Percentiles rank a stretch among this genome's conserved stretches.
Conservation (phyloP, 2,888 invertebrate species). For the Drosophila acutilabella region DNA sequence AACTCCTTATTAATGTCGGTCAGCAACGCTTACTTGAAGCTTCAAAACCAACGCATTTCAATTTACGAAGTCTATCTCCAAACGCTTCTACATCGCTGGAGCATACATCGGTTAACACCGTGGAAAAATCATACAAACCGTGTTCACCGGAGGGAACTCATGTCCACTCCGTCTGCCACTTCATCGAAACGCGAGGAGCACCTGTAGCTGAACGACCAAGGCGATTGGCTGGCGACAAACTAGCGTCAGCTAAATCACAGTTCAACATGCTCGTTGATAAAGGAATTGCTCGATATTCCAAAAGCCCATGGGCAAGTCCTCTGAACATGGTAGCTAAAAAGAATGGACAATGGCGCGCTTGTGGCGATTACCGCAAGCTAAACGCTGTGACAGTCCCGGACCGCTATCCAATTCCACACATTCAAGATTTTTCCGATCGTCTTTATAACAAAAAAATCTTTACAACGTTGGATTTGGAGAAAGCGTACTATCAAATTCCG, state of each 20-base stretch:
- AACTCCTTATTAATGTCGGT: conserved; percentile 1
- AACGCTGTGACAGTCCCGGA: too few species aligned
- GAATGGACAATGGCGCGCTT: too few species aligned
- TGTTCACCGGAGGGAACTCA: background rate
- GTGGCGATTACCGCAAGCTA: too few species aligned
- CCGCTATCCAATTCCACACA: too few species aligned
- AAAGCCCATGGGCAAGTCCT: too few species aligned
- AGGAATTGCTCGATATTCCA: too few species aligned
- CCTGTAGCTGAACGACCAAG: background rate
- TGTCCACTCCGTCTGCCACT: background rate
- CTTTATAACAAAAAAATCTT: too few species aligned
- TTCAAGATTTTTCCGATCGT: too few species aligned
- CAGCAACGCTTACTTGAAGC: conserved; percentile 1
- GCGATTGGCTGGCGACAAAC: conserved; percentile 1
- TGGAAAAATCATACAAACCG: background rate
- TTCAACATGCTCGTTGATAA: background rate
- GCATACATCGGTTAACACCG: background rate
- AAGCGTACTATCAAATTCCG: too few species aligned
- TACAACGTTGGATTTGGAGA: too few species aligned
- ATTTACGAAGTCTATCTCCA: too few species aligned
- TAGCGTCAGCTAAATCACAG: background rate
- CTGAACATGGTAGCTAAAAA: too few species aligned
- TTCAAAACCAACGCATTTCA: background rate
- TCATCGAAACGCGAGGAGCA: conserved; percentile 2
- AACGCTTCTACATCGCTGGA: background rate